Evolutionary conservation across 2,888 invertebrate species (phyloP).

Genomic region (Leptodirus hochenwartii): DNA sequence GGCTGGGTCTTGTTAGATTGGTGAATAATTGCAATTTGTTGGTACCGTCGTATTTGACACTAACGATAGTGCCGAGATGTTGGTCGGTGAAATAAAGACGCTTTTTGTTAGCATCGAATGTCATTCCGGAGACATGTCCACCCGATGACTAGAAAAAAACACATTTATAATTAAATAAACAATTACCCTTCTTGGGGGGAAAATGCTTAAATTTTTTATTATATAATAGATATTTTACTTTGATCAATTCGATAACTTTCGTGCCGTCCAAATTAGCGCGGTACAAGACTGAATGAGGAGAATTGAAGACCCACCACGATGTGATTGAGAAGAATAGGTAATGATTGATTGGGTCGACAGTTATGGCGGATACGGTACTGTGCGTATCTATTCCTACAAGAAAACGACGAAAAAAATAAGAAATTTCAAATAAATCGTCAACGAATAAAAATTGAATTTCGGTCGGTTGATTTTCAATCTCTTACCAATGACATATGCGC

Average conservation of each 20-base stretch:
- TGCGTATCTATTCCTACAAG: slow-evolving; percentile 33
- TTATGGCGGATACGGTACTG: slow-evolving; percentile 36
- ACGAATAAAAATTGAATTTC: too few relatives aligned
- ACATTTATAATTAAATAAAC: too few relatives aligned
- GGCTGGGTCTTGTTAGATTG: slow-evolving; percentile 35
- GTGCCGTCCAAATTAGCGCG: slow-evolving; percentile 35
- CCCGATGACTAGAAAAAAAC: too few relatives aligned
- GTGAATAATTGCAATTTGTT: slow-evolving; percentile 27
- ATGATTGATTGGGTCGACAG: slow-evolving; percentile 41
- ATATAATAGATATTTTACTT: too few relatives aligned
- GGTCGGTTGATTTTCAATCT: too few relatives aligned
- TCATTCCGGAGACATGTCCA: slow-evolving; percentile 27
- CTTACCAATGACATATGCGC: slow-evolving; percentile 15
- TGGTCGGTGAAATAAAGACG: slow-evolving; percentile 62
- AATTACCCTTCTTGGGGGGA: too few relatives aligned
- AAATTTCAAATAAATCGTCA: too few relatives aligned
- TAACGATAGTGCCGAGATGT: slow-evolving; percentile 32
- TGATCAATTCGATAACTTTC: slow-evolving; percentile 26
- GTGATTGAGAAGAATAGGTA: slow-evolving; percentile 38
- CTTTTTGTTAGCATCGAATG: slow-evolving; percentile 33
- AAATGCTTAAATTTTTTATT: too few relatives aligned
- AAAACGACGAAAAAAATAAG: too few relatives aligned
- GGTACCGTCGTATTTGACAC: slow-evolving; percentile 30
- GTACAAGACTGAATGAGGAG: slow-evolving; percentile 31
- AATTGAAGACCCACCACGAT: slow-evolving; percentile 26